Evolutionary conservation across 2,113 vertebrate species (phyloP), one percentile per base, ranked within the genome.

Genomic region (Ailuropoda melanoleuca): DNA sequence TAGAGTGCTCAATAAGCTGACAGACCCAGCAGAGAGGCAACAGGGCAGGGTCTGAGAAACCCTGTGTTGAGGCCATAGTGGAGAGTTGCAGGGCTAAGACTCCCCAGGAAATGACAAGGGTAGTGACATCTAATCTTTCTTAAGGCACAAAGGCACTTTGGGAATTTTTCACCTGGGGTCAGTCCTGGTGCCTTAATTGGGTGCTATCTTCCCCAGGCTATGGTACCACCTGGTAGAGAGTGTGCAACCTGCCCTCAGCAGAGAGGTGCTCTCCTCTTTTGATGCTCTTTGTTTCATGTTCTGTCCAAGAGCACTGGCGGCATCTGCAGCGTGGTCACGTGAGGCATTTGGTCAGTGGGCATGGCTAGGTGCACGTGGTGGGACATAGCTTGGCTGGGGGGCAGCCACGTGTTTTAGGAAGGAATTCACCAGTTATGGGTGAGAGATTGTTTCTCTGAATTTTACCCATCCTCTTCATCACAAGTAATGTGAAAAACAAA

Each of bases 221-320:
- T 31, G 12, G 31, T 21, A 15, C 34, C 4, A 0, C 0, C 14
- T 55, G 4, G 6, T 43, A 18, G 15, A 17, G 37, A 43, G 19
- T 1, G 0, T 17, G 14, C 1, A 2, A 37, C 17, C 43, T 53
- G 14, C 46, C 10, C 23, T 37, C n/a, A 10, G 13, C 6, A 26
- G n/a, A 56, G 21, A 13, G 37, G 7, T 0, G 0, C 13, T 9
- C 11, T 0, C 4, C 6, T 48, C 19, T 23, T 21, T 24, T 72
- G 29, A 23, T n/a, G 11, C 6, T 29, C 37, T n/a, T 77, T n/a
- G 8, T 56, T 46, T 83, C 9, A 1, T 4, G 24, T 23, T 64
- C 7, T 13, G 8, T 86, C 19, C 14, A 9, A 26, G 75, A 88
- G 14, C 14, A 34, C 11, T 31, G 23, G 17, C 3, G 13, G 8